Base-by-base conservation (phyloP, 2,797 vertebrate species). In the Sus cebifrons region DNA sequence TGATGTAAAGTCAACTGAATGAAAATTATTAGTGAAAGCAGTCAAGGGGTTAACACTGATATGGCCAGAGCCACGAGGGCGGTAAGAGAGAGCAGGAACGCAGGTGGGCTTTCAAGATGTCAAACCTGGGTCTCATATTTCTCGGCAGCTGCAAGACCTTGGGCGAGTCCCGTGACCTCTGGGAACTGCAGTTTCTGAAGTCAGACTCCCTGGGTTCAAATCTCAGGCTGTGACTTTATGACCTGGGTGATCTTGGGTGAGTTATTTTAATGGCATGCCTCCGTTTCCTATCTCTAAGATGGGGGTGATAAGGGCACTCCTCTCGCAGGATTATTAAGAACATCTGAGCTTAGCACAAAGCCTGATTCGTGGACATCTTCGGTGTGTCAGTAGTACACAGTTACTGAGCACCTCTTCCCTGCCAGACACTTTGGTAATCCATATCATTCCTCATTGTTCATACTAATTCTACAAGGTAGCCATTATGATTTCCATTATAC, bases 1-100 rank as follows among this genome's bases (percentile, higher is more conserved):
- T 75, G 29, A 86, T 70, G 79, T 62, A 56, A 85, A 89, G 73
- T 79, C 54, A 67, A 52, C 14, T 82, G 92, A 64, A 58, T 52
- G 56, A 58, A 74, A 77, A 83, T 40, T 27, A 77, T 71, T 86
- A 64, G 44, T 36, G 20, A 64, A 89, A 62, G 44, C 20, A 20
- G 10, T 79, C 67, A 40, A 36, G 18, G 20, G 56, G 32, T 32
- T 52, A 27, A 27, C 86, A 60, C 25, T 81, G 58, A 23, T 58
- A 15, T 0, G 15, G 23, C 40, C 32, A 67, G 62, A 71, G 54
- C 67, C 11, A 0, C 17, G 8, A 64, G 60, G 52, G 25, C 0
- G 0, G 56, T 13, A 17, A 67, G 3, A 20, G 1, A 84, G 84
- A 79, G 62, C 18, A 75, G 56, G n/a, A 12, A 71, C 54, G 65